Base-by-base conservation (phyloP, 2,113 vertebrate species). In the Pagrus major region DNA sequence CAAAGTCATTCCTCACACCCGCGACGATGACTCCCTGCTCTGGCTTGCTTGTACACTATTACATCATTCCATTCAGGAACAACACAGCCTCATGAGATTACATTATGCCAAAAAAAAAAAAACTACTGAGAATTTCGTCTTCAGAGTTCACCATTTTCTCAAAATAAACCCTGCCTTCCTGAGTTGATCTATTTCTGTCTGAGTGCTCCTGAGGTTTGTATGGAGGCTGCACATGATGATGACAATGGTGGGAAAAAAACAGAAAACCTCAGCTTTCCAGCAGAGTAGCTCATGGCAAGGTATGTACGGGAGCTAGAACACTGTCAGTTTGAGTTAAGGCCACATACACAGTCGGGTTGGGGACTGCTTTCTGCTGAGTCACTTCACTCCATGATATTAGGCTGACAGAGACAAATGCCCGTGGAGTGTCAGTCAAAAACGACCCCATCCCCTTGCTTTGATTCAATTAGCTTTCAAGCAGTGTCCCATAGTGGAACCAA, bases 331-430 rank as follows among this genome's bases (percentile, higher is more conserved):
- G 78, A 89, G 81, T 93, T 91, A 89, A 90, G 82, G 46, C 63
- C 37, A 25, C 60, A 44, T 27, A 78, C 80, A 71, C 74, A 70
- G 61, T 63, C 33, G 29, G 52, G 52, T 49, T 76, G 41, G 76
- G 67, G 83, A 81, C 61, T 74, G 66, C 58, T 80, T 74, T 89
- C 83, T 86, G 90, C 91, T 88, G 91, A 94, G 83, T 94, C 91
- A 93, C 89, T 87, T 83, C 79, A 72, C 78, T 64, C 82, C 77
- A 74, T 91, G 46, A 90, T 88, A 92, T 90, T 90, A 77, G 80
- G 90, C 88, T 93, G 91, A 93, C 91, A 77, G 85, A 89, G 91
- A 93, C 88, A 86, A 94, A 93, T 77, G 88, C 80, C 84, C 70
- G 7, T 86, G 51, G 83, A 84, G 79, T 78, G 80, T 72, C 78